A percentile compares a stretch with the other conserved stretches of the same genome.
Conservation (phyloP, 1,140 invertebrate genomes). For the Tenebrio molitor region DNA sequence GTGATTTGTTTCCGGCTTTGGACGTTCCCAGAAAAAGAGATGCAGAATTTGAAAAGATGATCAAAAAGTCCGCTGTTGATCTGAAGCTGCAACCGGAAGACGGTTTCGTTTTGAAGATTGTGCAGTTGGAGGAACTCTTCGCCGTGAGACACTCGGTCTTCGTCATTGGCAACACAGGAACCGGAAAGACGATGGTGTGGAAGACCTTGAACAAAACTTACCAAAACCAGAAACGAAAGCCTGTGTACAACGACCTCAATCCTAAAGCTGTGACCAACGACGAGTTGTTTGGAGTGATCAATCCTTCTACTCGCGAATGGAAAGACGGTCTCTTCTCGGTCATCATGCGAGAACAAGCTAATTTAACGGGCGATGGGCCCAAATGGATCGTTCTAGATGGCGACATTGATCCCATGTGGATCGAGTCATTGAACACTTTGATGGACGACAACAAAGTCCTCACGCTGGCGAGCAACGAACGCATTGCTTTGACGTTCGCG, state of each 20-base stretch:
- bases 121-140: slow-evolving; percentile 93
- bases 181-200: slow-evolving; percentile 95
- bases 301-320: slow-evolving; percentile 96
- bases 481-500: slow-evolving; percentile 89
- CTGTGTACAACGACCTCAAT: slow-evolving; percentile 90
- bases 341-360: slow-evolving; percentile 93
- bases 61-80: slow-evolving; percentile 83
- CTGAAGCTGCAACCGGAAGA: slow-evolving; percentile 93
- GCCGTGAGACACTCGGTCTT: slow-evolving; percentile 96
- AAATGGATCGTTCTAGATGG: slow-evolving; percentile 98
- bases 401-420: slow-evolving; percentile 98
- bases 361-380: slow-evolving; percentile 86
- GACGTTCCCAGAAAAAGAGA: slow-evolving; percentile 89
- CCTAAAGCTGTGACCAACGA: slow-evolving; percentile 97
- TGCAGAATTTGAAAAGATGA: slow-evolving; percentile 85
- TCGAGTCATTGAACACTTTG: slow-evolving; percentile 91
- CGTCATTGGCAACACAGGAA: slow-evolving; percentile 92
- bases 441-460: slow-evolving; percentile 92
- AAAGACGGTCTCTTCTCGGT: slow-evolving; percentile 95
- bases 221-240: slow-evolving; percentile 80
- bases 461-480: slow-evolving; percentile 93
- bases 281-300: slow-evolving; percentile 96
- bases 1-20: slow-evolving; percentile 90
- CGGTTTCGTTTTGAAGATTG: slow-evolving; percentile 89
- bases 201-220: slow-evolving; percentile 90